phyloP scores from a whole-genome alignment of 2,113 vertebrate species.

The Cheirogaleus medius region DNA sequence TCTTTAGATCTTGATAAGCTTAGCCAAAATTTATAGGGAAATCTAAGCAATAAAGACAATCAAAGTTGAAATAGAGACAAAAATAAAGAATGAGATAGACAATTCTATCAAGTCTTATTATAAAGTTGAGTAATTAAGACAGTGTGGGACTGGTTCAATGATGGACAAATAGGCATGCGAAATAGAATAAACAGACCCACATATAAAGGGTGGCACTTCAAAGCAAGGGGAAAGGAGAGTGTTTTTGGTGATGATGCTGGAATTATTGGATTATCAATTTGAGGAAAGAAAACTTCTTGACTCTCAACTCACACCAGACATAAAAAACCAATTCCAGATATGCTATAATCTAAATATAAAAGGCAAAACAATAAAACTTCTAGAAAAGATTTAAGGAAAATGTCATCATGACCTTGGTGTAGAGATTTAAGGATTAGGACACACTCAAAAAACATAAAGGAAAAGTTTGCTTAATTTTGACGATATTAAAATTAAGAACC shows the following conservation, averaged over 20 bases:
- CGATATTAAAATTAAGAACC: neutral
- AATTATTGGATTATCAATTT: neutral
- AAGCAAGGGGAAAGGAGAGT: neutral
- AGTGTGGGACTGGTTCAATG: neutral
- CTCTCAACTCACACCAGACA: neutral
- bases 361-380: neutral
- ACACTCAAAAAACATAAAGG: neutral
- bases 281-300: neutral
- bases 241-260: neutral
- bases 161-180: neutral
- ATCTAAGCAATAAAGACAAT: neutral
- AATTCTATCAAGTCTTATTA: neutral
- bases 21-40: neutral
- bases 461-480: neutral
- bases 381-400: neutral
- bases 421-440: neutral
- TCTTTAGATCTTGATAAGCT: neutral
- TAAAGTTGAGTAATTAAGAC: neutral
- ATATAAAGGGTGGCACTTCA: neutral
- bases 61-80: neutral
- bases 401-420: neutral
- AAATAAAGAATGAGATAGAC: neutral
- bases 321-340: neutral
- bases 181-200: neutral
- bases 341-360: neutral